Percentiles rank a stretch among this genome's conserved stretches.
Evolutionary conservation across 2,888 invertebrate genomes (phyloP).

Genomic region (Thumatha senex): DNA sequence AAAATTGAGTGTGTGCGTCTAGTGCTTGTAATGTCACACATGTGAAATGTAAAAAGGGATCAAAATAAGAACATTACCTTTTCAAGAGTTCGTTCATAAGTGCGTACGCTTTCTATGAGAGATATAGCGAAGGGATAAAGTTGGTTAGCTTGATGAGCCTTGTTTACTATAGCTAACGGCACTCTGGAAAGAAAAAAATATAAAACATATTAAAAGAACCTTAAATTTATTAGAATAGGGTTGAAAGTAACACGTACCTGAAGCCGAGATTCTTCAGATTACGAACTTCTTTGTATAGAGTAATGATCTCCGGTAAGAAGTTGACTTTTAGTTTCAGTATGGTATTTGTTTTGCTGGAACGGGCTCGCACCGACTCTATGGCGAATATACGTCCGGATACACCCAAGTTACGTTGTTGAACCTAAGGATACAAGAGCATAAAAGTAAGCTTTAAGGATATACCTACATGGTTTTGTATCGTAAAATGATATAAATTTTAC

Average conservation of each 20-base stretch:
- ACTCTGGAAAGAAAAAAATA: slow-evolving; percentile 84
- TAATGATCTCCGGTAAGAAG: slow-evolving; percentile 99
- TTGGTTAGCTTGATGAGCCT: slow-evolving; percentile 99
- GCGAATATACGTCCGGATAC: slow-evolving; percentile 97
- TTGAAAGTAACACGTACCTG: slow-evolving; percentile 63
- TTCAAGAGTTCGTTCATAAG: slow-evolving; percentile 98
- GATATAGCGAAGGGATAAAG: slow-evolving; percentile 99
- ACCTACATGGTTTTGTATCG: background rate
- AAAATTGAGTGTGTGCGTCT: slow-evolving; percentile 37
- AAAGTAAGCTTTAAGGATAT: too few species aligned
- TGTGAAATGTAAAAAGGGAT: background rate
- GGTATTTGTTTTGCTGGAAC: slow-evolving; percentile 91
- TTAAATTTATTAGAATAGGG: background rate
- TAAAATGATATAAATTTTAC: slow-evolving; percentile 48
- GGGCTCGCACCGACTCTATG: slow-evolving; percentile 92
- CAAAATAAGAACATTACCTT: slow-evolving; percentile 87
- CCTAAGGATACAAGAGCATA: slow-evolving; percentile 52
- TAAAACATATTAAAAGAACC: background rate
- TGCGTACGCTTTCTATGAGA: slow-evolving; percentile 97
- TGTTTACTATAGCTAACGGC: slow-evolving; percentile 98
- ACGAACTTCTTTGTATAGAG: slow-evolving; percentile 98
- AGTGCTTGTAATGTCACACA: slow-evolving; percentile 52
- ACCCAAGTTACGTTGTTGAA: slow-evolving; percentile 96
- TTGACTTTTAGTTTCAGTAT: slow-evolving; percentile 96
- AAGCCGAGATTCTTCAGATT: slow-evolving; percentile 98